phyloP scores from a whole-genome alignment of 2,888 invertebrate species.

The Oxystoma pomonae region DNA sequence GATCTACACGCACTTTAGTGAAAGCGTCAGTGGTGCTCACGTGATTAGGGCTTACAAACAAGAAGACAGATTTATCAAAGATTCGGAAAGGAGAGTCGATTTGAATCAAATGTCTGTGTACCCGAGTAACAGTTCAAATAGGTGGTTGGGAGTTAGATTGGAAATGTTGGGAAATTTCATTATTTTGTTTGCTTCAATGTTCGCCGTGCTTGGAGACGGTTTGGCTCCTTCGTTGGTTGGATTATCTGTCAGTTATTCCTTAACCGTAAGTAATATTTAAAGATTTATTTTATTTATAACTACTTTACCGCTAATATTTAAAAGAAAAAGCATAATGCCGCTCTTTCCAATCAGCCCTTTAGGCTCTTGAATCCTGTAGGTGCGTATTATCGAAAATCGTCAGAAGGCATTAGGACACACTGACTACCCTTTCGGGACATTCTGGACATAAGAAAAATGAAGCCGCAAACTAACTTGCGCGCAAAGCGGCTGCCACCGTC shows the following conservation, averaged over 20 bases:
- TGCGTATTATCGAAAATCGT: too few species aligned
- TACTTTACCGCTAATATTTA: too few species aligned
- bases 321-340: too few species aligned
- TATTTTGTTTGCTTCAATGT: slow-evolving; percentile 89
- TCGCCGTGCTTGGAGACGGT: slow-evolving; percentile 78
- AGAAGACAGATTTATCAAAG: slow-evolving; percentile 74
- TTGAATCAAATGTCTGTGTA: slow-evolving; percentile 88
- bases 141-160: slow-evolving; percentile 91
- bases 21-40: slow-evolving; percentile 81
- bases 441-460: too few species aligned
- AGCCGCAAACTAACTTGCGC: too few species aligned
- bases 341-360: too few species aligned
- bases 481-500: too few species aligned
- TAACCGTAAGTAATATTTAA: slow-evolving; percentile 37
- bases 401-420: too few species aligned
- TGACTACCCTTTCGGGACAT: too few species aligned
- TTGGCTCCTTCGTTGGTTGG: slow-evolving; percentile 77
- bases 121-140: slow-evolving; percentile 87
- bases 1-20: slow-evolving; percentile 94
- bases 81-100: slow-evolving; percentile 87
- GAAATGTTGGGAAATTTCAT: slow-evolving; percentile 96
- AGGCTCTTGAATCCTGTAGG: too few species aligned
- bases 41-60: slow-evolving; percentile 84
- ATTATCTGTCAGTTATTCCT: slow-evolving; percentile 80
- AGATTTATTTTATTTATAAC: background rate